Base-by-base conservation (phyloP, 2,888 invertebrate species). In the Anticlea derivata region DNA sequence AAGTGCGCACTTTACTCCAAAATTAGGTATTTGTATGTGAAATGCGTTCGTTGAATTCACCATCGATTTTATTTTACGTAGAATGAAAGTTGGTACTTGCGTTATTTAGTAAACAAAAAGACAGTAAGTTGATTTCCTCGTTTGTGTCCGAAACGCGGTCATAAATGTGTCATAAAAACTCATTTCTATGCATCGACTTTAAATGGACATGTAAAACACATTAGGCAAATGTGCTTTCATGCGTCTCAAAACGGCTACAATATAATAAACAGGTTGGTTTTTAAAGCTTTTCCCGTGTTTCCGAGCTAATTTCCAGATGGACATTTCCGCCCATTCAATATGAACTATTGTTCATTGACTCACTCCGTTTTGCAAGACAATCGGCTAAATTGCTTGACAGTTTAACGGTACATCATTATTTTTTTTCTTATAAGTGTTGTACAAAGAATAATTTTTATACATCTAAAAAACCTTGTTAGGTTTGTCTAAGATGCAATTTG, bases 11-110 rank as follows among this genome's bases (percentile, higher is more conserved):
- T 90, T 88, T 85, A 83, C 85, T 78, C 65, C 74, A 76, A 88
- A 89, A 89, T 89, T 86, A 89, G 89, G 88, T 87, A 90, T 90
- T 90, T 89, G 88, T 89, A 89, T 90, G 89, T 86, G 86, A 84
- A 89, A 87, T 89, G 86, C 86, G 89, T 88, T 88, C 87, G 82
- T 78, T 83, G 86, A 78, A 83, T 83, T 83, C 83, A 71, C 77
- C 71, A 78, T 72, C 74, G 78, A 76, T 84, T 86, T 86, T 82
- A 84, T 87, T 79, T 78, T 80, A 78, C 76, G 72, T 70, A 68
- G 62, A 44, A 45, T 35, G 46, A 53, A 55, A 50, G 51, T 38
- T 50, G 11, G 52, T 39, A 39, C 13, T 38, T n/a, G 17, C 29
- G 27, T 52, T 48, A 51, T 46, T 38, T 37, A 39, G 47, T 41